Conservation (phyloP, 2,797 vertebrate genomes). For the Tangara arthus region DNA sequence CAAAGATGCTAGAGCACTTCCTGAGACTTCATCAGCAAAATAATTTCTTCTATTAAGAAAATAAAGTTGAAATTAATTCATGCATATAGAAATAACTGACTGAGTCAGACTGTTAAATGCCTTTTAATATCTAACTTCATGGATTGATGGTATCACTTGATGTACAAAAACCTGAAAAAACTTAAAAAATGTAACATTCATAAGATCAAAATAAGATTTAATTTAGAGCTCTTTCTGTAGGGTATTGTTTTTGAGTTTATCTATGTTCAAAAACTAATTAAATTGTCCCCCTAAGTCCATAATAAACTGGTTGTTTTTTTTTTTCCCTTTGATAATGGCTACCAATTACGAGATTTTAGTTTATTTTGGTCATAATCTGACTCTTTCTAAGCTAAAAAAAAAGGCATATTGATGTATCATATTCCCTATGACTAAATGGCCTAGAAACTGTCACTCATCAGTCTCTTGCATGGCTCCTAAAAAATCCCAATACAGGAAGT, state of each 20-base stretch:
- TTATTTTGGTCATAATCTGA: background rate
- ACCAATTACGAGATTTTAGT: background rate
- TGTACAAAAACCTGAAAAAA: background rate
- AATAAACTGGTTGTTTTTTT: background rate
- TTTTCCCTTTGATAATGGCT: background rate
- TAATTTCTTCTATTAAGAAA: background rate
- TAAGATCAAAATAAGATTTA: background rate
- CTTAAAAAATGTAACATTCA: background rate
- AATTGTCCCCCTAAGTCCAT: background rate
- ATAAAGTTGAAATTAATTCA: background rate
- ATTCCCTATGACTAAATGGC: background rate
- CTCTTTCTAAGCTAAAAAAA: background rate
- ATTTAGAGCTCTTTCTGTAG: background rate
- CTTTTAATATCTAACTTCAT: background rate
- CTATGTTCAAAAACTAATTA: background rate
- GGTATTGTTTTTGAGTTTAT: background rate
- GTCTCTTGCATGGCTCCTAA: background rate
- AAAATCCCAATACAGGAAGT: background rate
- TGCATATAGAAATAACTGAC: background rate
- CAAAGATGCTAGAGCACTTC: background rate
- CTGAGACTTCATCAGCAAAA: background rate
- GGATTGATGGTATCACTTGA: background rate
- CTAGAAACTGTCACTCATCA: background rate
- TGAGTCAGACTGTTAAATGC: background rate
- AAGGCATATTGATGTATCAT: background rate